Conservation (phyloP, 2,797 vertebrate genomes). For the Okamejei kenojei region DNA sequence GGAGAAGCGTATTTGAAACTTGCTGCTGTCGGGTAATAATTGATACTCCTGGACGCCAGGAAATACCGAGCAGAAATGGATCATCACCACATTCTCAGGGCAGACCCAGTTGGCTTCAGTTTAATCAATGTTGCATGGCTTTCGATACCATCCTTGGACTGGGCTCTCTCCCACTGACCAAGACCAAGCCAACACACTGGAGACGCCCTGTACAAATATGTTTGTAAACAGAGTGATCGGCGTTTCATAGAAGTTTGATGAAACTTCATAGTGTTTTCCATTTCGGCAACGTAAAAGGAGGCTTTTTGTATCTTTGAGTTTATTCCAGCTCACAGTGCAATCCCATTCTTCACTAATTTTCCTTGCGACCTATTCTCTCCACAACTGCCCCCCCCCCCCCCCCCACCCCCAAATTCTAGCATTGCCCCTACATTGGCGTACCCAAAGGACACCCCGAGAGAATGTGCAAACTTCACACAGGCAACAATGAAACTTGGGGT, state of each 20-base stretch:
- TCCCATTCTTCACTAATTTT: too few species aligned
- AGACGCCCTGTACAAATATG: background rate
- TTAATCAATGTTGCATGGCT: background rate
- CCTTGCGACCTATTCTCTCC: too few species aligned
- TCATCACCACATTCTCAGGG: background rate
- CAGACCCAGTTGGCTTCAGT: background rate
- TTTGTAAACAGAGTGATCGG: background rate
- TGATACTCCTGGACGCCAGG: background rate
- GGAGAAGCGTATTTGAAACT: slow-evolving; percentile 1
- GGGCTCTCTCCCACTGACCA: background rate
- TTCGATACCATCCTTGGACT: background rate
- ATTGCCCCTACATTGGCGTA: too few species aligned
- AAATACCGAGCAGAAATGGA: background rate
- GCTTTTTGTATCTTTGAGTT: too few species aligned
- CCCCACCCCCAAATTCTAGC: too few species aligned
- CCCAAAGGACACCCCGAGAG: too few species aligned
- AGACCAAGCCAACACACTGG: background rate
- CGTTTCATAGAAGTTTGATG: background rate
- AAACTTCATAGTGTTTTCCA: background rate
- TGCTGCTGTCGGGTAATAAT: background rate
- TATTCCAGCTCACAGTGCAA: too few species aligned
- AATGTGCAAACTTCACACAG: too few species aligned
- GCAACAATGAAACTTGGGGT: too few species aligned
- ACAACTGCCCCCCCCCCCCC: too few species aligned
- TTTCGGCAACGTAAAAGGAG: too few species aligned